Base-by-base conservation (phyloP, 1,140 invertebrate species). In the Linepithema humile region DNA sequence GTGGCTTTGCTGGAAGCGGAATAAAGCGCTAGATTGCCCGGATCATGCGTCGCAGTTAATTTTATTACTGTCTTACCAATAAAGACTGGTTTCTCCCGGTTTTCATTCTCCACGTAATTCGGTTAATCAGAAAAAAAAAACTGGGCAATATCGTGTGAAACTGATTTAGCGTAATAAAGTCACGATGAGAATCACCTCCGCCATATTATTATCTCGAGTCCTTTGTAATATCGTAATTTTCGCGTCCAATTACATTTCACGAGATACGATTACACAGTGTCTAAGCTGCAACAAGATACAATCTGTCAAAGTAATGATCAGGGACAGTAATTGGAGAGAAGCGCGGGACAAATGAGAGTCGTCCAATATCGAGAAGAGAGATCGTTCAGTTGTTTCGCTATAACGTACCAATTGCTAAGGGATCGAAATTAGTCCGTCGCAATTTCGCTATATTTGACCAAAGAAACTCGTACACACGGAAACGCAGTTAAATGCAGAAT, bases 261-360 rank as follows among this genome's bases (percentile, higher is more conserved):
- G 35, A 78, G 62, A 78, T 53, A 40, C 60, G 43, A 50, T 65
- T 77, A 26, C 29, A 50, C 17, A 12, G 69, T 50, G 74, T 50
- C 48, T 40, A 20, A 69, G 62, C 10, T 53, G 62, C 17, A 67
- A 53, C 59, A 55, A 75, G 38, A 12, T 62, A 62, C 55, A 65
- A 77, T 77, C 20, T 50, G 50, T 75, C 40, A 26, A 7, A 10
- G 23, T 69, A 69, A 57, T 55, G 48, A 57, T 57, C 45, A 32
- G 17, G 17, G 26, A 70, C 38, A 20, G 75, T 70, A 80, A 80
- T 80, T 80, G 64, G 64, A 55, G 48, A 40, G 35, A 55, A 78
- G 45, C 45, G 48, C 45, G 69, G 38, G 26, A 62, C 57, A 78
- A 40, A 15, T 32, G 48, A 32, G 26, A 53, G 17, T 78, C 26